phyloP scores from a whole-genome alignment of 2,888 invertebrate species.

The Clivina fossor region DNA sequence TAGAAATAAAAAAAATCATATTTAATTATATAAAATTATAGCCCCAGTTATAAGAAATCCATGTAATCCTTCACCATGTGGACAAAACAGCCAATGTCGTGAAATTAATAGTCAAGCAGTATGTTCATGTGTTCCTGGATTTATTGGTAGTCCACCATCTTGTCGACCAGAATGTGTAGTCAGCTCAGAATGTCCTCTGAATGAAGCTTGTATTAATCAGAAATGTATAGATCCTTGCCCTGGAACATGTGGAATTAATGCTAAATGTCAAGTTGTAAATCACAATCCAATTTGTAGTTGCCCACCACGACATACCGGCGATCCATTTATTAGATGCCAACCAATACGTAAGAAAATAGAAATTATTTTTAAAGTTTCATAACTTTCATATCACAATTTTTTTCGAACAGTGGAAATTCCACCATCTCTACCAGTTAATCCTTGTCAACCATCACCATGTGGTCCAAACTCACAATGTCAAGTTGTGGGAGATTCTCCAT shows the following conservation, averaged over 20 bases:
- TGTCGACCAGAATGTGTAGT: conserved; percentile 72
- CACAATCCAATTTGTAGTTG: conserved; percentile 75
- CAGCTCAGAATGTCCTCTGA: conserved; percentile 67
- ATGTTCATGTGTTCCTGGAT: conserved; percentile 68
- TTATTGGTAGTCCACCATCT: conserved; percentile 65
- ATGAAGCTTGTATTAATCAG: conserved; percentile 59
- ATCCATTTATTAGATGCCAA: conserved; percentile 66
- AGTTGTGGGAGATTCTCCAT: conserved; percentile 65
- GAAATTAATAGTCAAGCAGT: conserved; percentile 66
- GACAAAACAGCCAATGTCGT: conserved; percentile 65
- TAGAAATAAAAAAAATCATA: neutral
- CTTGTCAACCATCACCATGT: conserved; percentile 79
- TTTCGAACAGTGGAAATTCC: conserved; percentile 1
- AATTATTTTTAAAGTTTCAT: neutral
- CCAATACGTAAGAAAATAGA: conserved; percentile 54
- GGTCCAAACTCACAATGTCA: conserved; percentile 77
- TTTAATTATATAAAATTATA: conserved; percentile 7
- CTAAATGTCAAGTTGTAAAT: conserved; percentile 71
- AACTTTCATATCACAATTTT: neutral
- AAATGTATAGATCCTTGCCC: conserved; percentile 61
- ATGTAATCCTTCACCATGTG: conserved; percentile 67
- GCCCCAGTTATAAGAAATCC: conserved; percentile 53
- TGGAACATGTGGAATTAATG: conserved; percentile 68
- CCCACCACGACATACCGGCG: conserved; percentile 61
- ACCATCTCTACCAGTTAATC: conserved; percentile 56